phyloP scores from a whole-genome alignment of 2,113 vertebrate genomes.

The Prochilodus magdalenae region DNA sequence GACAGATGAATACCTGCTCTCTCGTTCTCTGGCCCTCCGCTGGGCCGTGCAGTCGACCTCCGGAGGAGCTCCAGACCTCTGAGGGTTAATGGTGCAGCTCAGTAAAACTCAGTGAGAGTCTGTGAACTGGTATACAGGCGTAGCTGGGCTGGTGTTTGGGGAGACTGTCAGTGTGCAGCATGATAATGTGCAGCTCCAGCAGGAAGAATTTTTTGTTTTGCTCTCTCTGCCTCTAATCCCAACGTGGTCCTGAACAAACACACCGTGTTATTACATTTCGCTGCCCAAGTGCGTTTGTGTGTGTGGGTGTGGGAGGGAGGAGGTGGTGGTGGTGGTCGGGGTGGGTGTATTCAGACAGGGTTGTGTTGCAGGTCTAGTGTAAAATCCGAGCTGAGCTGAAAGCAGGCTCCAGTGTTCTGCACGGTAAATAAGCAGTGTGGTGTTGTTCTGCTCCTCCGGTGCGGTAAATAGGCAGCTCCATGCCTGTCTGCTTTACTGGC shows the following conservation, averaged over 20 bases:
- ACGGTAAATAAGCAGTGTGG: not conserved
- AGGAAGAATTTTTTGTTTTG: not conserved
- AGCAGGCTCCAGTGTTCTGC: slow-evolving; percentile 26
- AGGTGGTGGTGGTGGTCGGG: not conserved
- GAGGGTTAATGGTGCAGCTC: too few species aligned
- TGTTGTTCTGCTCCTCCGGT: not conserved
- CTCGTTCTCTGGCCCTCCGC: too few species aligned
- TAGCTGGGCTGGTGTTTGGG: not conserved
- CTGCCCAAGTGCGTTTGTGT: not conserved
- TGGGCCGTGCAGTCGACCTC: too few species aligned
- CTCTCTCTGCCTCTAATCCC: not conserved
- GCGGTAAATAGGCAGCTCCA: not conserved
- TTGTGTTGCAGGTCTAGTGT: slow-evolving; percentile 45
- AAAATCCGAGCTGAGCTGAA: slow-evolving; percentile 41
- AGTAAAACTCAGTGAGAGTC: too few species aligned
- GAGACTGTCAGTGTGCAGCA: not conserved
- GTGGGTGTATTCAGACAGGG: slow-evolving; percentile 3
- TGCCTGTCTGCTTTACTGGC: slow-evolving; percentile 24
- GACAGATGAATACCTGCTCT: too few species aligned
- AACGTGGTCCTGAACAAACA: slow-evolving; percentile 30
- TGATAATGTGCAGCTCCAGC: not conserved
- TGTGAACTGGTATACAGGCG: too few species aligned
- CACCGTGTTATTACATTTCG: slow-evolving; percentile 3
- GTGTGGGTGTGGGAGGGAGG: not conserved
- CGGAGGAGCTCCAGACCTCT: too few species aligned